phyloP scores from a whole-genome alignment of 2,797 vertebrate species.

The Varecia variegata region DNA sequence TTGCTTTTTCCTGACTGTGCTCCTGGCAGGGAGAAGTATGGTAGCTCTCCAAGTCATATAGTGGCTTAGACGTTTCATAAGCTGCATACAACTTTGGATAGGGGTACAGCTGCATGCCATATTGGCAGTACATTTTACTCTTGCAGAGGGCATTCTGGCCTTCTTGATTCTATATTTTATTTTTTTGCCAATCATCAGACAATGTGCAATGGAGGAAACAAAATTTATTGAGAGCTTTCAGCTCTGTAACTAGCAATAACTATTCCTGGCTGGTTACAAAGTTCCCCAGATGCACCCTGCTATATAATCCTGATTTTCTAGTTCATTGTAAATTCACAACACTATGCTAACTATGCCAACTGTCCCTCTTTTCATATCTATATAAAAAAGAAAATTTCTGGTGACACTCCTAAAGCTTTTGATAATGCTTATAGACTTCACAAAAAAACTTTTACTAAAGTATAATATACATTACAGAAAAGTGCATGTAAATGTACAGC shows the following conservation, averaged over 20 bases:
- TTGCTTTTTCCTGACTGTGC: conserved; percentile 35
- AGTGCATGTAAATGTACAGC: neutral
- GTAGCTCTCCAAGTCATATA: conserved; percentile 17
- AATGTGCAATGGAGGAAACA: conserved; percentile 49
- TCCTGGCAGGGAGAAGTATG: conserved; percentile 24
- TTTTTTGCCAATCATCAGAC: conserved; percentile 64
- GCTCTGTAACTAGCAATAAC: conserved; percentile 63
- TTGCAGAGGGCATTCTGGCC: conserved; percentile 55
- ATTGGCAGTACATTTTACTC: conserved; percentile 57
- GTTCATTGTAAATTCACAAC: conserved; percentile 58
- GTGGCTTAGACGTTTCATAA: conserved; percentile 50
- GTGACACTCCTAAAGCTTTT: conserved; percentile 27
- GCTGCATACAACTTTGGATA: neutral
- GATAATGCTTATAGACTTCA: conserved; percentile 45
- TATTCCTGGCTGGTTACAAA: conserved; percentile 60
- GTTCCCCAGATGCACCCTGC: conserved; percentile 56
- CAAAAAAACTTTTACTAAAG: neutral
- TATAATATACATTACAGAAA: conserved; percentile 20
- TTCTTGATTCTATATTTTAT: conserved; percentile 67
- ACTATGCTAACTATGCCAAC: conserved; percentile 2
- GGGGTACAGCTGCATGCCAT: conserved; percentile 29
- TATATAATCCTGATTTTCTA: conserved; percentile 48
- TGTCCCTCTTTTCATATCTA: conserved; percentile 34
- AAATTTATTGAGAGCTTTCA: conserved; percentile 66
- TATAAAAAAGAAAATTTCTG: conserved; percentile 39